These are phyloP conservation scores for Mirza zaza DNA, from an alignment of 2,113 vertebrate species.

Conservation along the genomic window DNA sequence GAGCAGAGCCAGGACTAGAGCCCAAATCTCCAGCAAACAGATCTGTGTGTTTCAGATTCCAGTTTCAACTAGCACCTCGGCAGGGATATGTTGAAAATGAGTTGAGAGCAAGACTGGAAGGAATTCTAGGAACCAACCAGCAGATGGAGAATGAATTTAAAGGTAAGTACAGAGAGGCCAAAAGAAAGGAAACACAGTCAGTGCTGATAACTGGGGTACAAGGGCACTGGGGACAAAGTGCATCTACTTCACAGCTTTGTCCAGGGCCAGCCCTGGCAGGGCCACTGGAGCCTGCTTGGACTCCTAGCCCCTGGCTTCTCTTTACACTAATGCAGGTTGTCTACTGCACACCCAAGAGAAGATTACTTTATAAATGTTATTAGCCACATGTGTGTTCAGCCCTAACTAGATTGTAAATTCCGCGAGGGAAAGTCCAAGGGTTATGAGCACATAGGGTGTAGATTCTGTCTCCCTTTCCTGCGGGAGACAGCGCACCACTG, in stretches of 20 bases:
- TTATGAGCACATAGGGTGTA: neutral
- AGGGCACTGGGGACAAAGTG: neutral
- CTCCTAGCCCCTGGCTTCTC: neutral
- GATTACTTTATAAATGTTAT: neutral
- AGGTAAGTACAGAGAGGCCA: neutral
- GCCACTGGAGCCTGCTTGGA: neutral
- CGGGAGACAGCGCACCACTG: neutral
- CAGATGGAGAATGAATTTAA: neutral
- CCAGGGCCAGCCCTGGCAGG: neutral
- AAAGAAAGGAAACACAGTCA: neutral
- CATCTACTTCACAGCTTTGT: neutral
- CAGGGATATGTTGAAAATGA: neutral
- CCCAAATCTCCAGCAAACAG: neutral
- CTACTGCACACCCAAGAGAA: neutral
- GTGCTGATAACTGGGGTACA: neutral
- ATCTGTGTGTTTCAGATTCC: neutral
- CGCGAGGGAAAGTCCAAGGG: slow-evolving; percentile 10
- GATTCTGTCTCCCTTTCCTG: neutral
- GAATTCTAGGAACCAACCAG: neutral
- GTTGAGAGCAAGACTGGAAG: neutral
- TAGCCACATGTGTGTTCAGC: neutral
- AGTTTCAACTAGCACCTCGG: neutral
- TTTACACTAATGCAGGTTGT: neutral
- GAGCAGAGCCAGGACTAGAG: neutral
- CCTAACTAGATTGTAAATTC: neutral